Conservation (phyloP, 2,797 vertebrate species). For the Coluber constrictor region DNA sequence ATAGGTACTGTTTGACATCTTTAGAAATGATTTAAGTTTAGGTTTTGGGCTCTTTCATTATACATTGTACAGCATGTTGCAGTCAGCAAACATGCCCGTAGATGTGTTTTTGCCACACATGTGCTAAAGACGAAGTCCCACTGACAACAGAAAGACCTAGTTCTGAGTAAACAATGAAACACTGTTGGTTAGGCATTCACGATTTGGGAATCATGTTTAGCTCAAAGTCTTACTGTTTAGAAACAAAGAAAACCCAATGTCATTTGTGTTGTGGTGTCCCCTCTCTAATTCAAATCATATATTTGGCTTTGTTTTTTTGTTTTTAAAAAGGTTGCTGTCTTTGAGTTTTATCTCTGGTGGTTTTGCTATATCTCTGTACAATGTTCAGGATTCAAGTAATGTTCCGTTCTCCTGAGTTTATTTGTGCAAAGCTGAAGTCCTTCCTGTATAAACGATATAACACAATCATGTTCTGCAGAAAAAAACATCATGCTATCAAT, state of each 20-base stretch:
- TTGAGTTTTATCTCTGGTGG: neutral
- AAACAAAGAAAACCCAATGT: conserved; percentile 12
- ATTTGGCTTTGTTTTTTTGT: neutral
- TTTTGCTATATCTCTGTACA: conserved; percentile 9
- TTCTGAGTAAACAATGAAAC: neutral
- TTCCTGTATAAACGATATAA: neutral
- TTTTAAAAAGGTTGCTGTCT: conserved; percentile 6
- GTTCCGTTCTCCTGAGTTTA: neutral
- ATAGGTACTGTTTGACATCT: neutral
- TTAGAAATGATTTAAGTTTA: neutral
- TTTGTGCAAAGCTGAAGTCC: neutral
- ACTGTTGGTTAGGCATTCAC: conserved; percentile 22
- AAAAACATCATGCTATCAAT: neutral
- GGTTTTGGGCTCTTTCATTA: neutral
- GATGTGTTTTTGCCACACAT: neutral
- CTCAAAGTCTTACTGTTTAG: conserved; percentile 2
- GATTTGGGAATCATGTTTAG: conserved; percentile 14
- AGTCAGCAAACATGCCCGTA: neutral
- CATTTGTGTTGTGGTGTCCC: neutral
- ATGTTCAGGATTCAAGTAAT: neutral
- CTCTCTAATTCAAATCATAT: neutral
- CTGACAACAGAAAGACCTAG: neutral
- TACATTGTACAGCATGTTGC: neutral
- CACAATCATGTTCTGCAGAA: neutral
- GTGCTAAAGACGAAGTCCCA: neutral